Evolutionary conservation across 2,888 invertebrate species (phyloP).

Genomic region (Chirona hameri): DNA sequence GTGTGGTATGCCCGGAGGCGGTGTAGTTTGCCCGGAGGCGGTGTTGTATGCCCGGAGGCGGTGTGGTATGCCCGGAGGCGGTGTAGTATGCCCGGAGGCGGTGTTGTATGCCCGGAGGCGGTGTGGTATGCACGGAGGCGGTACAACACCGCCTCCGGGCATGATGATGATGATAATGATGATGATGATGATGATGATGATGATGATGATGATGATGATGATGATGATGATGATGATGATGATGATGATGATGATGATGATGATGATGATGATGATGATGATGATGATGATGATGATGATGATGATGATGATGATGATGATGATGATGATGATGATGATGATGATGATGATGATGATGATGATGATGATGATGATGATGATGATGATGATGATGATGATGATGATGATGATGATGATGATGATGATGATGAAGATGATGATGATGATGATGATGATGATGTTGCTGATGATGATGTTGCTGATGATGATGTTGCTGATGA

Average conservation of each 20-base stretch:
- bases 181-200: slow-evolving; percentile 22
- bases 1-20: no score
- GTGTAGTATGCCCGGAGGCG: no score
- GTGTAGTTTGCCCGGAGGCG: no score
- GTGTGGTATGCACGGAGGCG: no score
- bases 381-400: slow-evolving; percentile 22
- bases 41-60: no score
- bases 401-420: slow-evolving; percentile 22
- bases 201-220: slow-evolving; percentile 22
- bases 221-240: slow-evolving; percentile 22
- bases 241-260: slow-evolving; percentile 22
- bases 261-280: slow-evolving; percentile 3
- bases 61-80: no score
- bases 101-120: no score
- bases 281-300: slow-evolving; percentile 22
- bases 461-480: no score
- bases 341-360: background rate
- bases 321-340: no score
- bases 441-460: no score
- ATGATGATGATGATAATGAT: slow-evolving; percentile 22
- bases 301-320: slow-evolving; percentile 22
- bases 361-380: slow-evolving; percentile 22
- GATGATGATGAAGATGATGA: slow-evolving; percentile 12
- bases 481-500: no score
- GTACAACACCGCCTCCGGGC: no score